phyloP scores from a whole-genome alignment of 2,888 invertebrate genomes.

The Graphium colonna region DNA sequence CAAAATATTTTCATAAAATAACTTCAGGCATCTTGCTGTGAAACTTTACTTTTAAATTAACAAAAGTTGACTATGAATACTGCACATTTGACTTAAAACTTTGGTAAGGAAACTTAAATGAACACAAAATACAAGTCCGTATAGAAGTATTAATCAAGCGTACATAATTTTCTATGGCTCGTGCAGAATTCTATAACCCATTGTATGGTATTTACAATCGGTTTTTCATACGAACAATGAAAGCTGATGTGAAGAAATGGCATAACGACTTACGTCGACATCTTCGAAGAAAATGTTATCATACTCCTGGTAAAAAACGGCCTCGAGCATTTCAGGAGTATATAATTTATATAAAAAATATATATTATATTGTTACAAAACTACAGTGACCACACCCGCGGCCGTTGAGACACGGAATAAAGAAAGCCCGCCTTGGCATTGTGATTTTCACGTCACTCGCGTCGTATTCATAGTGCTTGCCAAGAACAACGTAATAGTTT shows the following conservation, averaged over 20 bases:
- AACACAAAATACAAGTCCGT: too few relatives aligned
- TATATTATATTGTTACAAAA: constrained; percentile 16
- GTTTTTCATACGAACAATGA: too few relatives aligned
- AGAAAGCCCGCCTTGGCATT: constrained; percentile 37
- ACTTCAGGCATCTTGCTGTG: too few relatives aligned
- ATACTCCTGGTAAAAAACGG: constrained; percentile 19
- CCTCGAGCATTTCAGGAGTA: constrained; percentile 20
- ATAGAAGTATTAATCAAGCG: background rate
- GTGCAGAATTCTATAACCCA: too few relatives aligned
- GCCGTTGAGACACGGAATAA: constrained; percentile 40
- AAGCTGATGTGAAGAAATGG: too few relatives aligned
- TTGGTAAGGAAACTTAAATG: background rate
- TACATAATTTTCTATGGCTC: too few relatives aligned
- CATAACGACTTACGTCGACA: constrained; percentile 26
- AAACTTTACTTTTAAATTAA: too few relatives aligned
- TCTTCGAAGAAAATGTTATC: constrained; percentile 31
- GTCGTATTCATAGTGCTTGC: constrained; percentile 40
- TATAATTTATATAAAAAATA: constrained; percentile 1
- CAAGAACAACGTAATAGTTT: constrained; percentile 39
- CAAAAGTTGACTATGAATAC: too few relatives aligned
- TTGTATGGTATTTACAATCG: too few relatives aligned
- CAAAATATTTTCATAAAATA: too few relatives aligned
- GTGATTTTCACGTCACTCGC: constrained; percentile 33
- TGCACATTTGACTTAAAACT: background rate
- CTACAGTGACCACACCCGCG: constrained; percentile 39